These are phyloP conservation scores for Arctia plantaginis DNA, from an alignment of 2,888 invertebrate genomes.

Conservation along the genomic window DNA sequence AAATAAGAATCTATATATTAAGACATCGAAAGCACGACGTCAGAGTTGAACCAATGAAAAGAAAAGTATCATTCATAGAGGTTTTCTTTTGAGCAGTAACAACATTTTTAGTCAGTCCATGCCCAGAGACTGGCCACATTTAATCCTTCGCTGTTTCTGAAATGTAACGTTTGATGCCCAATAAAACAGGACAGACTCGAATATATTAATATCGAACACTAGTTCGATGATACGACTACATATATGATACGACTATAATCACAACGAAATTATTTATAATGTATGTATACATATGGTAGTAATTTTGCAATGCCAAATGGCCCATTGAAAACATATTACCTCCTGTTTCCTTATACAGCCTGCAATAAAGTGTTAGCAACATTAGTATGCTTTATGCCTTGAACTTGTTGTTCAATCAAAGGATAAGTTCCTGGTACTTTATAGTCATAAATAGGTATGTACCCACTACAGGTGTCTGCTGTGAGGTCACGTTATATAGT, in stretches of 20 bases:
- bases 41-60: too few relatives aligned
- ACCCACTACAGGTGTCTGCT: background rate
- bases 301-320: constrained; percentile 53
- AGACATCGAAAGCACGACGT: too few relatives aligned
- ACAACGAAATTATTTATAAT: constrained; percentile 1
- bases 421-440: constrained; percentile 10
- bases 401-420: constrained; percentile 40
- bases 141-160: too few relatives aligned
- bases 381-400: constrained; percentile 33
- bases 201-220: background rate
- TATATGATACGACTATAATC: background rate
- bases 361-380: constrained; percentile 34
- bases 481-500: background rate
- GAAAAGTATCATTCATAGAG: too few relatives aligned
- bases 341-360: constrained; percentile 36
- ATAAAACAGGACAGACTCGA: too few relatives aligned
- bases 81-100: too few relatives aligned
- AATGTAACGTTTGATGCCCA: too few relatives aligned
- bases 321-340: constrained; percentile 44
- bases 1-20: too few relatives aligned
- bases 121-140: too few relatives aligned
- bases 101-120: too few relatives aligned
- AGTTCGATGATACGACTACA: background rate
- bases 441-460: background rate
- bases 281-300: constrained; percentile 18